These are phyloP conservation scores for Cheilosia impressa DNA, from an alignment of 2,888 invertebrate genomes.

Conservation along the genomic window DNA sequence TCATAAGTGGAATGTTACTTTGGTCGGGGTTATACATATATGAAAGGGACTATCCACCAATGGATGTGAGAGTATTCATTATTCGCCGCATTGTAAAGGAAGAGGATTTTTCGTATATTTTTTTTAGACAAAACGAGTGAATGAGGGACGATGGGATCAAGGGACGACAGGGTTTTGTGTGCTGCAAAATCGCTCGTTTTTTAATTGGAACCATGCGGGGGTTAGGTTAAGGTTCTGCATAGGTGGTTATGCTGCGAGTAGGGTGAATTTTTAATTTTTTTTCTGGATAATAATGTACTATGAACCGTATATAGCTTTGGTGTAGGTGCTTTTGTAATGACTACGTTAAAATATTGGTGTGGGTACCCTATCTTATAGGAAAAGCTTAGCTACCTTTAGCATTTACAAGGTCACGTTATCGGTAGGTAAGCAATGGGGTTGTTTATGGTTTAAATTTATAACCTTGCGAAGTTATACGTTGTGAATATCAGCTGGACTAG, in stretches of 20 bases:
- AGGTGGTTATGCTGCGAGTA: conserved; percentile 18
- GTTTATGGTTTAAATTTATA: too few relatives aligned
- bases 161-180: conserved; percentile 31
- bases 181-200: conserved; percentile 47
- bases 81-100: conserved; percentile 47
- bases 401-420: too few relatives aligned
- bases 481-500: too few relatives aligned
- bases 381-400: too few relatives aligned
- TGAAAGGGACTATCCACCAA: conserved; percentile 29
- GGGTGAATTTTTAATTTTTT: conserved; percentile 19
- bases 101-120: conserved; percentile 10
- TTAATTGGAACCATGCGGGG: conserved; percentile 26
- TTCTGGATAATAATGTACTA: conserved; percentile 16
- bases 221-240: neutral
- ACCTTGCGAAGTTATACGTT: too few relatives aligned
- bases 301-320: neutral
- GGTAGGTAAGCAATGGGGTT: too few relatives aligned
- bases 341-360: too few relatives aligned
- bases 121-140: neutral
- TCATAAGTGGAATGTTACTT: conserved; percentile 54
- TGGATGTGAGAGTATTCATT: conserved; percentile 45
- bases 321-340: neutral
- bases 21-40: conserved; percentile 8
- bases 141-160: conserved; percentile 16
- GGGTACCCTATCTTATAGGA: too few relatives aligned